These are phyloP conservation scores for Callimorpha dominula DNA, from an alignment of 2,888 invertebrate genomes.

Conservation along the genomic window DNA sequence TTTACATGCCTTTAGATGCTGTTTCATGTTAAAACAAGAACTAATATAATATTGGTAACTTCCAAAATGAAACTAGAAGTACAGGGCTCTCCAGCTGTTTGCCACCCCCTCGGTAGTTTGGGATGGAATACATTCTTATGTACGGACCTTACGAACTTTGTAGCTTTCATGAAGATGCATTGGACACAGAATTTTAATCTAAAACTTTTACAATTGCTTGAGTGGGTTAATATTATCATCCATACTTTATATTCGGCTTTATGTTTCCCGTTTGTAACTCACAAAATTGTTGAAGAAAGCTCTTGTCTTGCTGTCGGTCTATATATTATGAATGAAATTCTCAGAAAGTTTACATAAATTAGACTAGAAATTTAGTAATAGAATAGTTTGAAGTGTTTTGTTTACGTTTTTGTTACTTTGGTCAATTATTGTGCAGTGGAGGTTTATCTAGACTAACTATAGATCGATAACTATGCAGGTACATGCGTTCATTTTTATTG, in stretches of 20 bases:
- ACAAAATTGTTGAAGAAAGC: slow-evolving; percentile 8
- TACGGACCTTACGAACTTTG: slow-evolving; percentile 37
- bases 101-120: slow-evolving; percentile 15
- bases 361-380: neutral
- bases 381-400: neutral
- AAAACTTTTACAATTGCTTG: slow-evolving; percentile 35
- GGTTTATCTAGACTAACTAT: slow-evolving; percentile 30
- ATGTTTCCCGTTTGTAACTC: slow-evolving; percentile 2
- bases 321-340: neutral
- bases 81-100: neutral
- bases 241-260: slow-evolving; percentile 15
- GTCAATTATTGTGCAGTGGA: slow-evolving; percentile 17
- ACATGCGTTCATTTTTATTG: no score
- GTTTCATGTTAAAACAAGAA: neutral
- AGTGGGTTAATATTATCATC: slow-evolving; percentile 31
- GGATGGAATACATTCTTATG: slow-evolving; percentile 18
- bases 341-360: neutral
- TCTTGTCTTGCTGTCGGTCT: neutral
- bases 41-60: neutral
- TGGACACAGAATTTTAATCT: slow-evolving; percentile 31
- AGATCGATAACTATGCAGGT: slow-evolving; percentile 27
- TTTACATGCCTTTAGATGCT: neutral
- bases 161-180: slow-evolving; percentile 45
- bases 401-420: slow-evolving; percentile 17
- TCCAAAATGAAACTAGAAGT: neutral